Evolutionary conservation across 2,888 invertebrate species (phyloP).

Genomic region (Operophtera brumata): DNA sequence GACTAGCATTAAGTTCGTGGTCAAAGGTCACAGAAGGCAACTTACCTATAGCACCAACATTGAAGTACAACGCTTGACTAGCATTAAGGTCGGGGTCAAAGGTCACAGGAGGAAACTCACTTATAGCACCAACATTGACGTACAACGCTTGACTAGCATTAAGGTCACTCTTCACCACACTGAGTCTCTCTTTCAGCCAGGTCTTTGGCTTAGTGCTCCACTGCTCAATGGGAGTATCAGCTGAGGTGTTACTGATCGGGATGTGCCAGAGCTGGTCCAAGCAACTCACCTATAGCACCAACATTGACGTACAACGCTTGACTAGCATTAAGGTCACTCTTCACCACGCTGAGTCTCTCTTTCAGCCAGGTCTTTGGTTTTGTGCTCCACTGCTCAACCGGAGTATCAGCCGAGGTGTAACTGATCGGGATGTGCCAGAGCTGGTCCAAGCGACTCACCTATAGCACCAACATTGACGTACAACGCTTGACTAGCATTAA

Average conservation of each 20-base stretch:
- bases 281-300: too few species aligned
- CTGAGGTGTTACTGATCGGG: constrained; percentile 74
- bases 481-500: constrained; percentile 74
- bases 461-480: constrained; percentile 83
- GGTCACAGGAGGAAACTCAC: too few species aligned
- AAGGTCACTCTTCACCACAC: too few species aligned
- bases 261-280: constrained; percentile 83
- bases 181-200: constrained; percentile 58
- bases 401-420: constrained; percentile 47
- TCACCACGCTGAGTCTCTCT: constrained; percentile 35
- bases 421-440: constrained; percentile 83
- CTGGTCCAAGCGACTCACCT: constrained; percentile 69
- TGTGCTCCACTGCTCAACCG: constrained; percentile 42
- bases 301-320: constrained; percentile 83
- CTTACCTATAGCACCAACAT: too few species aligned
- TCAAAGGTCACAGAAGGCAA: too few species aligned
- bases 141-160: too few species aligned
- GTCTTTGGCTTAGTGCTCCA: constrained; percentile 53
- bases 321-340: constrained; percentile 48
- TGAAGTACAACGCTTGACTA: too few species aligned
- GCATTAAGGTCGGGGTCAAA: too few species aligned
- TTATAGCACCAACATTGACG: too few species aligned
- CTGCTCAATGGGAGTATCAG: constrained; percentile 36
- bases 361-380: constrained; percentile 61
- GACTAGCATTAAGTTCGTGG: too few species aligned